Base-by-base conservation (phyloP, 2,888 invertebrate genomes). In the Timema podura region DNA sequence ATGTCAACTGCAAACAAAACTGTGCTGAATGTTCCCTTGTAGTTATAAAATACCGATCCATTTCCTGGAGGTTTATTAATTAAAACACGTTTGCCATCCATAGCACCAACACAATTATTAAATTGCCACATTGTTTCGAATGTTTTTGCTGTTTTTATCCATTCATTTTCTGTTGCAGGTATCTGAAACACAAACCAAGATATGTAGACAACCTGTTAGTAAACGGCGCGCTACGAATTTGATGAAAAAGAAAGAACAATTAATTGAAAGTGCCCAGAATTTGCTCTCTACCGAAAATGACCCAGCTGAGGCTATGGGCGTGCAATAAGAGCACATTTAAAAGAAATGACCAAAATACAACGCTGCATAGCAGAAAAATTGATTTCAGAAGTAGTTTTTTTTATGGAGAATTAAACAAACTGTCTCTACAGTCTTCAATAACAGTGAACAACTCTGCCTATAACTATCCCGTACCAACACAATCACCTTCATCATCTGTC, bases 11-110 rank as follows among this genome's bases (percentile, higher is more conserved):
- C 44, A 61, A 61, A 61, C n/a, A 44, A 61, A 7, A 61, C 16
- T 9, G 45, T 15, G 61, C 61, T 61, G 5, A 61, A 61, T 15
- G 61, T 61, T 13, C 61, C 16, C 45, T 61, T 61, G 45, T 61
- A 61, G 61, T 61, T 61, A 5, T 61, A 61, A 61, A 61, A 61
- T 61, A 61, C 11, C 44, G 61, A 59, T 7, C 59, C 59, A 59
- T 16, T 59, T 59, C 59, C 16, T 59, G 59, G 59, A 16, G 16
- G 59, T 59, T 59, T 59, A 8, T 59, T 59, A 7, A 15, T 13
- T 30, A 59, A 59, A 30, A 15, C 59, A 15, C 16, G 59, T 45
- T 59, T 59, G 9, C 59, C 59, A 15, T 16, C 59, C 59, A 59
- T 15, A 59, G 44, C 45, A 45, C 16, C 15, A 10, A 59, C 59